A percentile compares a stretch with the other conserved stretches of the same genome.
These are phyloP conservation scores for Pocillopora meandrina DNA, from an alignment of 92 coral and sea anemone genomes.

Conservation along the genomic window DNA sequence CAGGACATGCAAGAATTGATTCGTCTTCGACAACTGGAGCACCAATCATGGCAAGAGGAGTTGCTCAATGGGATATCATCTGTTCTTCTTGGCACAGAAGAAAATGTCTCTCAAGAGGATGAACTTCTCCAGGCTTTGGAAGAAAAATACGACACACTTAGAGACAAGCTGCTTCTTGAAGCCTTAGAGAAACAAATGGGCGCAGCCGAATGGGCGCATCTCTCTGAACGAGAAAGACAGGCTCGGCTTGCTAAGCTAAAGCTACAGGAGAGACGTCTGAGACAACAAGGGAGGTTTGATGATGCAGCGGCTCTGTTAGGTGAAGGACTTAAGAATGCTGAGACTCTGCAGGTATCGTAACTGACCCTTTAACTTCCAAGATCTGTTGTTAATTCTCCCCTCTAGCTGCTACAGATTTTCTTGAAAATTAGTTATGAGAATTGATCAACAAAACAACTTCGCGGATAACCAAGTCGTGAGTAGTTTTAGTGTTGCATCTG, in stretches of 20 bases:
- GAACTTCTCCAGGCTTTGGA: slow-evolving; percentile 91
- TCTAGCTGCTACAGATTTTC: no score
- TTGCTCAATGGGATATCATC: slow-evolving; percentile 90
- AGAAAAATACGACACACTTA: slow-evolving; percentile 88
- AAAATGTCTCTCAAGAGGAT: slow-evolving; percentile 84
- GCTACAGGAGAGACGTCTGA: slow-evolving; percentile 80
- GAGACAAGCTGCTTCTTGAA: slow-evolving; percentile 91
- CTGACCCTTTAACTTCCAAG: no score
- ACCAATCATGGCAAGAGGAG: slow-evolving; percentile 76
- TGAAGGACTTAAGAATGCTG: slow-evolving; percentile 87
- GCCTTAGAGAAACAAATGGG: slow-evolving; percentile 92
- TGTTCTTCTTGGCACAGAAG: slow-evolving; percentile 91
- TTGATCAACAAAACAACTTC: no score
- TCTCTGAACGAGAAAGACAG: slow-evolving; percentile 89
- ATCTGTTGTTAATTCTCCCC: no score
- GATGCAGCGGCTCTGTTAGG: slow-evolving; percentile 90
- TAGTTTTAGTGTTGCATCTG: no score
- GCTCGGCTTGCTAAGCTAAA: slow-evolving; percentile 86
- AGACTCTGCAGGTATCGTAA: slow-evolving; percentile 64
- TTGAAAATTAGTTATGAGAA: no score
- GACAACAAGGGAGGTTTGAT: slow-evolving; percentile 95
- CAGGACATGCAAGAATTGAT: slow-evolving; percentile 90
- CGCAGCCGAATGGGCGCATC: slow-evolving; percentile 90
- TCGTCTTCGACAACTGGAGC: slow-evolving; percentile 81
- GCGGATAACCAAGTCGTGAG: no score